Percentiles rank a stretch among this genome's conserved stretches.
phyloP scores from a whole-genome alignment of 2,888 invertebrate species.

The Caenorhabditis sulstoni region DNA sequence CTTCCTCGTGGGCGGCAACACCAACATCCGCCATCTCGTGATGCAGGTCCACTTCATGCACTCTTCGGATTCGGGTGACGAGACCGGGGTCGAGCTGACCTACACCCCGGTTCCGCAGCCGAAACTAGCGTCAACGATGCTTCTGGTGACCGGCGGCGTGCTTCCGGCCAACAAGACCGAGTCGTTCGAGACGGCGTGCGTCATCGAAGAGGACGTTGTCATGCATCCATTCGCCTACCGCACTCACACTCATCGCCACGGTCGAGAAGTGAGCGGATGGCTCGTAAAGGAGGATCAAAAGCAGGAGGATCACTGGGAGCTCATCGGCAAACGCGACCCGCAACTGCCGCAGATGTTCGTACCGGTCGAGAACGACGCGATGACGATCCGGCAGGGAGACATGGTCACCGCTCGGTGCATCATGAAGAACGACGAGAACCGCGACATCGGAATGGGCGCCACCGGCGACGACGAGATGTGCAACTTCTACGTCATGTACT shows the following conservation, averaged over 20 bases:
- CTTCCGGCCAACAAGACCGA: constrained; percentile 83
- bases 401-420: constrained; percentile 71
- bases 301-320: constrained; percentile 86
- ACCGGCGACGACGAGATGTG: constrained; percentile 81
- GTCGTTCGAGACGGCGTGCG: constrained; percentile 92
- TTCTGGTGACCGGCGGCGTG: constrained; percentile 90
- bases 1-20: constrained; percentile 91
- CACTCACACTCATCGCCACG: constrained; percentile 89
- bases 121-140: constrained; percentile 92
- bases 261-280: constrained; percentile 75
- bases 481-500: constrained; percentile 81
- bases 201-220: constrained; percentile 86
- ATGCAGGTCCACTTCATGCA: constrained; percentile 84
- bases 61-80: constrained; percentile 52
- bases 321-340: constrained; percentile 91
- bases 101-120: constrained; percentile 81
- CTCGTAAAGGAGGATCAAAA: constrained; percentile 71
- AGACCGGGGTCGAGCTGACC: constrained; percentile 63
- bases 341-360: constrained; percentile 95
- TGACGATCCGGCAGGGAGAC: constrained; percentile 83
- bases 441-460: constrained; percentile 73
- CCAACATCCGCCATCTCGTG: constrained; percentile 91
- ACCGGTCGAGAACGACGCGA: constrained; percentile 85
- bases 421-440: constrained; percentile 78
- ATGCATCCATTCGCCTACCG: constrained; percentile 96